Evolutionary conservation across 92 coral and sea anemone species (phyloP).

Genomic region (Parazoanthus swiftii): DNA sequence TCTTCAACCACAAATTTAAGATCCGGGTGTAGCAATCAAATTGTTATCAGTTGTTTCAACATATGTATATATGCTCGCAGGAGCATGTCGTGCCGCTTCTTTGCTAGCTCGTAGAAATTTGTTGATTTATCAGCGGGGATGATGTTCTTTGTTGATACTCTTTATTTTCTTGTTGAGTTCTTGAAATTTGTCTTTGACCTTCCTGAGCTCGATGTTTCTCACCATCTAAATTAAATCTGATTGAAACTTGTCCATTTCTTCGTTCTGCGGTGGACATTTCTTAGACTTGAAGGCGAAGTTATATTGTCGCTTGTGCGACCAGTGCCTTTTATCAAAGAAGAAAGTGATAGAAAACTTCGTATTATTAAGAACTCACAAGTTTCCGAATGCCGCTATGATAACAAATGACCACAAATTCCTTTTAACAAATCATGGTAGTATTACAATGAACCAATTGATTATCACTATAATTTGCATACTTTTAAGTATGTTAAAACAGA

Average conservation of each 20-base stretch:
- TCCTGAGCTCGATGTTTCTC: slow-evolving; percentile 52
- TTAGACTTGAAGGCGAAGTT: slow-evolving; percentile 24
- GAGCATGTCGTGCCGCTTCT: slow-evolving; percentile 23
- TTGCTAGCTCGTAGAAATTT: slow-evolving; percentile 53
- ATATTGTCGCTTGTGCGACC: neutral
- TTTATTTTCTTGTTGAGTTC: slow-evolving; percentile 44
- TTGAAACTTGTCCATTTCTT: slow-evolving; percentile 49
- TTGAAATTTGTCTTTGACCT: slow-evolving; percentile 41
- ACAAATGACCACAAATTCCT: no score
- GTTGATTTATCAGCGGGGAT: slow-evolving; percentile 56
- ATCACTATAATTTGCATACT: no score
- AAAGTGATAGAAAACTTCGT: neutral
- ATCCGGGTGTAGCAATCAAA: no score
- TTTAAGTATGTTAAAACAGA: no score
- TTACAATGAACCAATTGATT: no score
- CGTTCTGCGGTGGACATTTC: slow-evolving; percentile 53
- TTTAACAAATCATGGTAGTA: no score
- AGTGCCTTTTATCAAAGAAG: slow-evolving; percentile 14
- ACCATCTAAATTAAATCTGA: slow-evolving; percentile 52
- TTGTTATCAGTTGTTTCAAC: no score
- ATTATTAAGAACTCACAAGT: no score
- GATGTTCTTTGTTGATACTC: slow-evolving; percentile 41
- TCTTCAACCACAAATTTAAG: no score
- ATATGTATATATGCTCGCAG: neutral
- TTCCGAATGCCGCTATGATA: no score